A percentile compares a stretch with the other conserved stretches of the same genome.
These are phyloP conservation scores for Leucoraja erinaceus DNA, from an alignment of 2,113 vertebrate genomes.

Conservation along the genomic window DNA sequence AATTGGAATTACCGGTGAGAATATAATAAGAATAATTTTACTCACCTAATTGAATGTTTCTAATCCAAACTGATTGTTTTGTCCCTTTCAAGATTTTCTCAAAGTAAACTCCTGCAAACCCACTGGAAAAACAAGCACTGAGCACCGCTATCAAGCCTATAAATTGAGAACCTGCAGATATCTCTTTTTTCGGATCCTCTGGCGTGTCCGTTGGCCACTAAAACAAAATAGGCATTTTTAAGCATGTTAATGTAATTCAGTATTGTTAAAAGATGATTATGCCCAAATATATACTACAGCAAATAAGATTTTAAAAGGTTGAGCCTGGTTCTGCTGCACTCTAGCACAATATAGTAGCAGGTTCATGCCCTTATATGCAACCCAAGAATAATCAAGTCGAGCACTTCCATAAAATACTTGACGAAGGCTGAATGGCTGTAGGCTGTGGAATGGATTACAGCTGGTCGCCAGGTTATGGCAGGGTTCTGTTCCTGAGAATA, in stretches of 20 bases:
- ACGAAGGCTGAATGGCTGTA: too few relatives aligned
- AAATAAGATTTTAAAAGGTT: too few relatives aligned
- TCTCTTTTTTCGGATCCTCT: slow-evolving; percentile 58
- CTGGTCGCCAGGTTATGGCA: too few relatives aligned
- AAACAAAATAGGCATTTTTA: slow-evolving; percentile 20
- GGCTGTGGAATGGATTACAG: too few relatives aligned
- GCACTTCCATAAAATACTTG: too few relatives aligned
- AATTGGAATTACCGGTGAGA: not conserved
- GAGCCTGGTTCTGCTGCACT: too few relatives aligned
- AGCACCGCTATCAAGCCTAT: slow-evolving; percentile 83
- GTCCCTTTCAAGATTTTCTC: slow-evolving; percentile 97
- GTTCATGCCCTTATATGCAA: too few relatives aligned
- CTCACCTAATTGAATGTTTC: slow-evolving; percentile 95
- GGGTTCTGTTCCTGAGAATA: too few relatives aligned
- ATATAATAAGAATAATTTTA: slow-evolving; percentile 39
- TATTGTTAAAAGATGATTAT: not conserved
- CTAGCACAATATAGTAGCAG: too few relatives aligned
- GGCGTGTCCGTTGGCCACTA: slow-evolving; percentile 84
- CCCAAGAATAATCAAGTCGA: too few relatives aligned
- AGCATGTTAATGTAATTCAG: not conserved
- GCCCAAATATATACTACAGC: too few relatives aligned
- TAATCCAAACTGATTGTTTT: slow-evolving; percentile 94
- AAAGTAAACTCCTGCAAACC: slow-evolving; percentile 96
- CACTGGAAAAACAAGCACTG: slow-evolving; percentile 90
- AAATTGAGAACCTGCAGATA: slow-evolving; percentile 75